Evolutionary conservation across 1,140 invertebrate species (phyloP), one percentile per base, ranked within the genome.

Genomic region (Drosophila ananassae): DNA sequence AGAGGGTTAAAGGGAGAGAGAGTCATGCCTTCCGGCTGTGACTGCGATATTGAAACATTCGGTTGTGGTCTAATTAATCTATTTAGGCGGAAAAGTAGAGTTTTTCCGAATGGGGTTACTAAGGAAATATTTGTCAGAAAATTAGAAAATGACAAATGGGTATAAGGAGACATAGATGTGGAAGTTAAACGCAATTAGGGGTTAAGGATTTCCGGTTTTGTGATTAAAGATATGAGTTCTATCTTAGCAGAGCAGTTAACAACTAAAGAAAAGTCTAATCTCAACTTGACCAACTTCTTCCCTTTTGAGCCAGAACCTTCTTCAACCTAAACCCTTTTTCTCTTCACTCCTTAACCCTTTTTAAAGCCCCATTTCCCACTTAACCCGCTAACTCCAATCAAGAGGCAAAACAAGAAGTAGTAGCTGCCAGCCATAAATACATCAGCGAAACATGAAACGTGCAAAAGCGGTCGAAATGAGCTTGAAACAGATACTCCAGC

Each of bases 361-460:
- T 10, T 44, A 28, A 37, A 51, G 37, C 9, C 47, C 12, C 41
- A 41, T 10, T 10, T 12, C 25, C 12, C 39, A 37, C 55, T 73
- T 72, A 72, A 72, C 50, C 67, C 50, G 57, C 47, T 37, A 53
- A 55, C 59, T 32, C 46, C 51, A 73, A 50, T 69, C 66, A 56
- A 32, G 17, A 56, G 24, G 25, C 10, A 63, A 24, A 55, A 24
- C n/a, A 32, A 46, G 24, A 34, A 66, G 9, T 63, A 25, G 62
- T 69, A 39, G 66, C 66, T 17, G 21, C 25, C 30, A 32, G 32
- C 64, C 52, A 71, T 71, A 71, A 71, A 71, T 69, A 69, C 66
- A 69, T 69, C 67, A 71, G 67, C 67, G 67, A 69, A 71, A 69
- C 67, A 41, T 71, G 52, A 71, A 71, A 71, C 67, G 67, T 71